Conservation (phyloP, 2,888 invertebrate species). For the Hirtodrosophila trivittata region DNA sequence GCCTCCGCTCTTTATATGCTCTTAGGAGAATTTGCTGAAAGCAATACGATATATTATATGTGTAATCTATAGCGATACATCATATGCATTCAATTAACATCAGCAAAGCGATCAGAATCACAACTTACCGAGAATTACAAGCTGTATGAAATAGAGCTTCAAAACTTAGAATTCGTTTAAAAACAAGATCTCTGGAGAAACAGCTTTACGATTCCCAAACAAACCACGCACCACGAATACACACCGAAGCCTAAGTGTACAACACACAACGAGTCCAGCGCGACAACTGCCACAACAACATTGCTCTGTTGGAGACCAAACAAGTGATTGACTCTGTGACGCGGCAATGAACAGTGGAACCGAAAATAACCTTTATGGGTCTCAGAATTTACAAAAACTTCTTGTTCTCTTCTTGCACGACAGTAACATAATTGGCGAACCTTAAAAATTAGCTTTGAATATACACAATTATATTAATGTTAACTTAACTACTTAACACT, state of each 20-base stretch:
- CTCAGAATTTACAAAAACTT: not conserved
- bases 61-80: too few species aligned
- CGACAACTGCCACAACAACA: conserved; percentile 66
- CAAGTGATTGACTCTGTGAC: conserved; percentile 47
- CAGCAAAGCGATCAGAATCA: too few species aligned
- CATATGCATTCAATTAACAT: too few species aligned
- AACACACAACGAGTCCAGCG: conserved; percentile 68
- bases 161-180: conserved; percentile 1
- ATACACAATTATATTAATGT: too few species aligned
- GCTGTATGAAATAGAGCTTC: too few species aligned
- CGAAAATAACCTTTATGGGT: not conserved
- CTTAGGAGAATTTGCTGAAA: too few species aligned
- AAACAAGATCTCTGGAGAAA: conserved; percentile 8
- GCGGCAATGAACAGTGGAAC: conserved; percentile 45
- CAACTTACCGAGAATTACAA: conserved; percentile 40
- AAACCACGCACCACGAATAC: conserved; percentile 45
- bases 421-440: too few species aligned
- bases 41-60: too few species aligned
- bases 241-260: conserved; percentile 56
- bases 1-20: too few species aligned
- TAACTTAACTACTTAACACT: too few species aligned
- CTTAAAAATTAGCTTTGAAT: too few species aligned
- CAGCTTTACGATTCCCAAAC: not conserved
- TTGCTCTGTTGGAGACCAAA: conserved; percentile 48
- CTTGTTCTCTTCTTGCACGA: not conserved